A percentile compares a stretch with the other conserved stretches of the same genome.
These are phyloP conservation scores for Mobula birostris DNA, from an alignment of 2,113 vertebrate genomes.

Conservation along the genomic window DNA sequence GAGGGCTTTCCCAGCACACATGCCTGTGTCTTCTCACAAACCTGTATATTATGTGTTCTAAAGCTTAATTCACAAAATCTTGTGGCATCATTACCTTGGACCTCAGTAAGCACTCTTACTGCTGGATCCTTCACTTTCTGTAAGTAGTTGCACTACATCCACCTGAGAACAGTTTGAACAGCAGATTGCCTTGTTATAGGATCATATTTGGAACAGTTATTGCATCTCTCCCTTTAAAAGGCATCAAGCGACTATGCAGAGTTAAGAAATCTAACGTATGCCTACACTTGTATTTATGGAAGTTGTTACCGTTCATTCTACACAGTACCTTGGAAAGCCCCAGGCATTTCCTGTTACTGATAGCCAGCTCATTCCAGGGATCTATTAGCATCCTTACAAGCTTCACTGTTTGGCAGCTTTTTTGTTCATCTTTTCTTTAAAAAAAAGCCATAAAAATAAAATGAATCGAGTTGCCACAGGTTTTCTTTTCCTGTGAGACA, in stretches of 20 bases:
- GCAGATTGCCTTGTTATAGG: background rate
- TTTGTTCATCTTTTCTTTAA: background rate
- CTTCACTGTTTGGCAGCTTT: background rate
- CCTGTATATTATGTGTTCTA: background rate
- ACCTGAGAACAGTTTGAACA: background rate
- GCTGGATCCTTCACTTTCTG: no score
- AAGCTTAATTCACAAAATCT: no score
- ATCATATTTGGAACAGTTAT: background rate
- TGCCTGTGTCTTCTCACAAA: background rate
- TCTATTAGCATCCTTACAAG: background rate
- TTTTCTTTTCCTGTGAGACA: background rate
- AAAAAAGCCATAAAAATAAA: background rate
- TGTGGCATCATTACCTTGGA: no score
- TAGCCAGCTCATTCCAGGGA: background rate
- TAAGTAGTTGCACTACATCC: background rate
- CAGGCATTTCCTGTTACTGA: constrained; percentile 6
- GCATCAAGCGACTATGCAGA: no score
- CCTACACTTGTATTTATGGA: background rate
- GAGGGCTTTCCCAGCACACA: background rate
- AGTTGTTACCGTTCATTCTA: background rate
- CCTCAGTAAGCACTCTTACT: no score
- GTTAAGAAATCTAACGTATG: background rate
- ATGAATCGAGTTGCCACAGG: background rate
- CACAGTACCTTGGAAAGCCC: background rate
- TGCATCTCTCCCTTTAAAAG: background rate